phyloP scores from a whole-genome alignment of 2,888 invertebrate species.

The Serrognathus titanus region DNA sequence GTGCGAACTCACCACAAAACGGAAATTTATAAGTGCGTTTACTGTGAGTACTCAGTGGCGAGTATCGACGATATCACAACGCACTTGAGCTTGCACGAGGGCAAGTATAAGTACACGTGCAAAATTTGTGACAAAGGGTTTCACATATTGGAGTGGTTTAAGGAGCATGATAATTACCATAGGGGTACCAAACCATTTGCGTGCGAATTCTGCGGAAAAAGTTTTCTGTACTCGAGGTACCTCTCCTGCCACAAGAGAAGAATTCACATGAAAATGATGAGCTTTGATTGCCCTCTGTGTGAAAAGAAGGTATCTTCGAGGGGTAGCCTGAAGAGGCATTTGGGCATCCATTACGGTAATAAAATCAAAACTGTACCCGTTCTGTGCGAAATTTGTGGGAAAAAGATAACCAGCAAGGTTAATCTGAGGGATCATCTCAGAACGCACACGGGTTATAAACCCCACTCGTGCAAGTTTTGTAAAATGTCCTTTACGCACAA shows the following conservation, averaged over 20 bases:
- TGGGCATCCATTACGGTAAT: conserved; percentile 30
- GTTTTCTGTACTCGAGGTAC: conserved; percentile 13
- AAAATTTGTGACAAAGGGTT: conserved; percentile 49
- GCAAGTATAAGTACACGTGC: conserved; percentile 49
- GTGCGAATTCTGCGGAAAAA: conserved; percentile 37
- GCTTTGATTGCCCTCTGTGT: conserved; percentile 46
- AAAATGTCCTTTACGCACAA: conserved; percentile 44
- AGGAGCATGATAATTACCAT: conserved; percentile 38
- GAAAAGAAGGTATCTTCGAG: conserved; percentile 44
- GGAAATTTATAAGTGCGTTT: conserved; percentile 42
- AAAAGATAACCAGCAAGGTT: conserved; percentile 52
- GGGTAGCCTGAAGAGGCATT: conserved; percentile 45
- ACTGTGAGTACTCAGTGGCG: conserved; percentile 41
- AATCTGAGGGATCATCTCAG: conserved; percentile 51
- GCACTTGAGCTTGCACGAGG: conserved; percentile 49
- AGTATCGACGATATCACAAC: conserved; percentile 40
- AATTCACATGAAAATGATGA: conserved; percentile 31
- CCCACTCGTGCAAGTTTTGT: conserved; percentile 42
- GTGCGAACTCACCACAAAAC: conserved; percentile 40
- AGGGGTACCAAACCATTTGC: conserved; percentile 37
- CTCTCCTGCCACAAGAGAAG: conserved; percentile 24
- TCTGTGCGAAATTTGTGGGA: conserved; percentile 56
- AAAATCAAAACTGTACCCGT: conserved; percentile 51
- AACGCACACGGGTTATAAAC: conserved; percentile 44
- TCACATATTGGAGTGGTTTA: conserved; percentile 44